These are phyloP conservation scores for Noctua janthe DNA, from an alignment of 2,888 invertebrate species.

Conservation along the genomic window DNA sequence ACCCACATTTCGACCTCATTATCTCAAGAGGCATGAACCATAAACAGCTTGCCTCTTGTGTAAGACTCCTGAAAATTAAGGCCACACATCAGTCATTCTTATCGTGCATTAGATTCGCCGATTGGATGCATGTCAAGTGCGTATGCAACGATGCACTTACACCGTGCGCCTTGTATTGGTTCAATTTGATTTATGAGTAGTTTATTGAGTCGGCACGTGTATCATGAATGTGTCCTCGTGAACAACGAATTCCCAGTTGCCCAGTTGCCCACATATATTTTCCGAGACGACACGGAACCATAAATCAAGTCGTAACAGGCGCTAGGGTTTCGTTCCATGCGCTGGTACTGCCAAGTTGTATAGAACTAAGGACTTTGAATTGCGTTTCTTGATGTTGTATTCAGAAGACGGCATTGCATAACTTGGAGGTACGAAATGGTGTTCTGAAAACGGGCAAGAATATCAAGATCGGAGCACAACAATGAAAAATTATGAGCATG, in stretches of 20 bases:
- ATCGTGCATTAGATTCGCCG: conserved; percentile 64
- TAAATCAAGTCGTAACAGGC: conserved; percentile 54
- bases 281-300: conserved; percentile 45
- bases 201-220: conserved; percentile 72
- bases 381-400: conserved; percentile 35
- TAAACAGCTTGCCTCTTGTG: conserved; percentile 32
- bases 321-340: conserved; percentile 37
- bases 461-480: conserved; percentile 12
- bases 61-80: conserved; percentile 62
- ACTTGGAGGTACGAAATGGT: conserved; percentile 18
- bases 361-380: conserved; percentile 25
- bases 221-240: conserved; percentile 64
- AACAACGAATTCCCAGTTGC: conserved; percentile 54
- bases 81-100: conserved; percentile 67
- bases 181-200: conserved; percentile 70
- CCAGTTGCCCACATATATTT: conserved; percentile 55
- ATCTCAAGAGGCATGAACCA: conserved; percentile 33
- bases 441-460: conserved; percentile 21
- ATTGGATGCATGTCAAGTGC: conserved; percentile 68
- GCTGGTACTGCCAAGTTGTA: not conserved
- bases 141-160: conserved; percentile 65
- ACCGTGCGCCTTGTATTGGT: conserved; percentile 63
- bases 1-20: conserved; percentile 17
- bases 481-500: conserved; percentile 5
- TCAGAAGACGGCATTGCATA: conserved; percentile 33